Base-by-base conservation (phyloP, 2,888 invertebrate genomes). In the Ophion slaviceki region DNA sequence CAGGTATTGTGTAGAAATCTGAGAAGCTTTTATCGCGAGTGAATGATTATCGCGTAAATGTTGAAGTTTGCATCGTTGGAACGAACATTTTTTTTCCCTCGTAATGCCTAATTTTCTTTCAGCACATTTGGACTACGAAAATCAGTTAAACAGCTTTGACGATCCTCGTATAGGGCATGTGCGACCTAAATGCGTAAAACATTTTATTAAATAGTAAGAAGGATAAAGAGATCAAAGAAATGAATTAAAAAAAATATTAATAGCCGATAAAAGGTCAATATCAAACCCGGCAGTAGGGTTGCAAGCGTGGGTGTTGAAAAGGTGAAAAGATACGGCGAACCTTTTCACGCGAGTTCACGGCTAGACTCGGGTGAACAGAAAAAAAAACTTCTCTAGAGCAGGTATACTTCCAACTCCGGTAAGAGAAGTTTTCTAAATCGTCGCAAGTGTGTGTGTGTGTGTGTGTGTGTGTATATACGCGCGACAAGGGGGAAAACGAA, bases 291-390 rank as follows among this genome's bases (percentile, higher is more conserved):
- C 20, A 6, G 17, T 32, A 62, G 59, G 57, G 59, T 80, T 62
- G 53, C 66, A n/a, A 68, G 40, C 67, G 10, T 45, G 68, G 53
- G 53, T 11, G 45, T 64, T 61, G 67, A 32, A 67, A 78, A 59
- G 71, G 71, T 72, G 76, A 72, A 84, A 85, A 77, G 77, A 66
- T 71, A 45, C 71, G 67, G 67, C 68, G 32, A 67, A 81, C 40
- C 84, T 85, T 74, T 80, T 77, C 47, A 72, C 77, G 59, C 72
- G 84, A 78, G 72, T 78, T 72, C 74, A 57, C 68, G 62, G 32
- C 57, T 76, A 40, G 68, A 47, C 47, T 81, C 53, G 5, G 0
- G 53, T 36, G 14, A 53, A 47, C 45, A 45, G 66, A 67, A 68
- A 62, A 68, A 76, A 66, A 76, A 77, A 81, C 67, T 81, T 78